Base-by-base conservation (phyloP, 2,113 vertebrate species). In the Chlamydotis undulata region DNA sequence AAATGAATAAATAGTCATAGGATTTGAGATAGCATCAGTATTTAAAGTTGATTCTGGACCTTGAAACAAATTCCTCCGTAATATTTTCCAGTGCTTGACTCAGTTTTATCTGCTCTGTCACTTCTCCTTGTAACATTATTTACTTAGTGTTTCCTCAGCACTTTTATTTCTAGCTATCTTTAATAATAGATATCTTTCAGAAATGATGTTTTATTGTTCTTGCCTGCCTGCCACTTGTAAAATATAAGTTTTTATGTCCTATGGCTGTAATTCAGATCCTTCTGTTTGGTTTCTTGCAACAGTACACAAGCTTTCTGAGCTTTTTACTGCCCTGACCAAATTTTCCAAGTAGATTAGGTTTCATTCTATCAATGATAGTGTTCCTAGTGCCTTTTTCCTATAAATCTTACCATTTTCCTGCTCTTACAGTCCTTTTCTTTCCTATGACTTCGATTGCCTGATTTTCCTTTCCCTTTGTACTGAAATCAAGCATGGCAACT, bases 101-200 rank as follows among this genome's bases (percentile, higher is more conserved):
- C 19, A 74, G 12, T 68, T 95, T 84, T 64, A 68, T 89, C 33
- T 82, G 35, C 45, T 78, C 43, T 64, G 31, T 64, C 56, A 24
- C 33, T 82, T 89, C 80, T 60, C 39, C 47, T 43, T 95, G 29
- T 47, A 94, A 83, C 26, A 64, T 92, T 93, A 84, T 94, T 97
- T 94, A 92, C 89, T 87, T 81, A 63, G 39, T 45, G 60, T 81
- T 95, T 94, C 83, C 76, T 68, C 89, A 95, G 39, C 49, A 56
- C 35, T 89, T 95, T 84, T 95, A 83, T 92, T 94, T 95, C 87
- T 90, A 37, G 31, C 31, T 79, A 37, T 75, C 61, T 96, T 94
- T 94, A 96, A 94, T 91, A 92, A 93, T 84, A 78, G 64, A 89
- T 96, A 75, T 25, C 21, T 91, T 94, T 94, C 83, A 94, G 77